phyloP scores from a whole-genome alignment of 2,797 vertebrate species.

The Argentina silus region DNA sequence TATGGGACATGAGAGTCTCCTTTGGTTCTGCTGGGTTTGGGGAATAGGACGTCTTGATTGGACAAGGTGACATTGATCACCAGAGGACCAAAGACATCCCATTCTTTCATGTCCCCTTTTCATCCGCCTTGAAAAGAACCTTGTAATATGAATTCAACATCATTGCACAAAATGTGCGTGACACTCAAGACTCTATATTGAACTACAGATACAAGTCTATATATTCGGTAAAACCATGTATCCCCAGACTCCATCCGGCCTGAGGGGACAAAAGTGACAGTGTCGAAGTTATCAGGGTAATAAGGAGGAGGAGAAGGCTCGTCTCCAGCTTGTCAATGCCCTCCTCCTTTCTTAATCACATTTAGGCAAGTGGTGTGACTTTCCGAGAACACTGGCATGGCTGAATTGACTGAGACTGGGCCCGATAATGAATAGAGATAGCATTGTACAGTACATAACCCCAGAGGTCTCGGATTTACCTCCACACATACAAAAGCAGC shows the following conservation, averaged over 20 bases:
- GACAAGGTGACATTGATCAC: slow-evolving; percentile 62
- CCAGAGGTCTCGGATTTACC: too few relatives aligned
- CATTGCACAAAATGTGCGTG: too few relatives aligned
- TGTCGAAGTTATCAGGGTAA: too few relatives aligned
- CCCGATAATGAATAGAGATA: not conserved
- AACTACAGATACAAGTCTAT: too few relatives aligned
- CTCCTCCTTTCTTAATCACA: not conserved
- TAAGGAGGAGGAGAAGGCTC: not conserved
- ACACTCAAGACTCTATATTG: not conserved
- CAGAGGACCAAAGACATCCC: slow-evolving; percentile 37
- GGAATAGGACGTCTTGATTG: slow-evolving; percentile 37
- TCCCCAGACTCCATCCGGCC: too few relatives aligned
- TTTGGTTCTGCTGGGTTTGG: slow-evolving; percentile 20
- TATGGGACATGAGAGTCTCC: not conserved
- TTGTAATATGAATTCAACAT: not conserved
- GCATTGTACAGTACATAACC: too few relatives aligned
- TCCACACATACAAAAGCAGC: too few relatives aligned
- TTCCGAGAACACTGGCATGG: not conserved
- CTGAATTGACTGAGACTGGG: not conserved
- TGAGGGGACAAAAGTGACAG: not conserved
- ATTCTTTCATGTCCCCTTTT: too few relatives aligned
- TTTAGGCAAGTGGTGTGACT: not conserved
- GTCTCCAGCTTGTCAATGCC: not conserved
- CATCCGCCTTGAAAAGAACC: too few relatives aligned
- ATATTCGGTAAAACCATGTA: too few relatives aligned